Percentiles rank a stretch among this genome's conserved stretches.
Evolutionary conservation across 1,140 invertebrate species (phyloP).

Genomic region (Bombus impatiens): DNA sequence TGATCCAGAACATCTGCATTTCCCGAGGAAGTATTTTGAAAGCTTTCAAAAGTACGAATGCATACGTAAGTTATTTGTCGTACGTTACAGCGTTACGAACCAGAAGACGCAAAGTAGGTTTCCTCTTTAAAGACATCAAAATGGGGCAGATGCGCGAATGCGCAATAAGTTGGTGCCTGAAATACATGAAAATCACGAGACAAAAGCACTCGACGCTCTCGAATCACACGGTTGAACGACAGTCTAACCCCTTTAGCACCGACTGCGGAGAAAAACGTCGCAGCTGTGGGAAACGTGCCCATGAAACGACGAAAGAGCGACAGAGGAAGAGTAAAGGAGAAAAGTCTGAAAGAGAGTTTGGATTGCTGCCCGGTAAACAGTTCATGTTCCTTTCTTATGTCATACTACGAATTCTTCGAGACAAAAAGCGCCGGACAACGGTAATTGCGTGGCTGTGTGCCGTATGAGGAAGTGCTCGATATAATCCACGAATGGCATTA

Average conservation of each 20-base stretch:
- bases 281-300: neutral
- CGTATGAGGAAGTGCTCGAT: neutral
- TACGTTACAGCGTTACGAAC: neutral
- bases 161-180: neutral
- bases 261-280: neutral
- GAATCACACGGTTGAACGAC: neutral
- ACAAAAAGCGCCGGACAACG: neutral
- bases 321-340: neutral
- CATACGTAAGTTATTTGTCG: neutral
- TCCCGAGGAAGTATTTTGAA: neutral
- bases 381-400: neutral
- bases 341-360: neutral
- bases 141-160: neutral
- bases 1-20: too few species aligned
- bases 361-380: neutral
- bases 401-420: too few species aligned
- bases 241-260: neutral
- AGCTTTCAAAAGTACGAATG: neutral
- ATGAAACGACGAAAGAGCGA: too few species aligned
- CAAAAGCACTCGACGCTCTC: neutral
- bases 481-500: neutral
- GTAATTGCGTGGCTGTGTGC: neutral
- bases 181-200: neutral
- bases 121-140: neutral
- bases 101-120: neutral